Percentiles rank a stretch among this genome's conserved stretches.
These are phyloP conservation scores for Oeneis ivallda DNA, from an alignment of 2,888 invertebrate species.

Conservation along the genomic window DNA sequence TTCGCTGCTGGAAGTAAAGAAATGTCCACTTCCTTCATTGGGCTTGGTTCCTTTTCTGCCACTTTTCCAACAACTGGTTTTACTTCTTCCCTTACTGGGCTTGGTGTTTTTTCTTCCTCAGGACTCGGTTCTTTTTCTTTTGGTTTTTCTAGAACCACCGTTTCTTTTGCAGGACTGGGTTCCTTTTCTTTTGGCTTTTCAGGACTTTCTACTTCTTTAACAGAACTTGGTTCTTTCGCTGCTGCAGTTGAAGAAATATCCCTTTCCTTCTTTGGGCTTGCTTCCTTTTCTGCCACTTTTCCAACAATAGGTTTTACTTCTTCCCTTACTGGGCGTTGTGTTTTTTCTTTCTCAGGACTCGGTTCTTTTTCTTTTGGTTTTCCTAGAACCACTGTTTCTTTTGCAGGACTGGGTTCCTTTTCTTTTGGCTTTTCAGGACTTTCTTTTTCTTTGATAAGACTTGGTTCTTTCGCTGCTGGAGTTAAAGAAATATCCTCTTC, in stretches of 20 bases:
- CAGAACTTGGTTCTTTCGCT: too few species aligned
- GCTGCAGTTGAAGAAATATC: too few species aligned
- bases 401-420: slow-evolving; percentile 15
- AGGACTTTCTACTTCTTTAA: too few species aligned
- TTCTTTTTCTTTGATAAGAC: too few species aligned
- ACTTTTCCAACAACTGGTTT: neutral
- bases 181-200: slow-evolving; percentile 25
- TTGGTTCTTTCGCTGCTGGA: slow-evolving; percentile 6
- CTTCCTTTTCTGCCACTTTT: too few species aligned
- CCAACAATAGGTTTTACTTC: neutral
- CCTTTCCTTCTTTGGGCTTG: too few species aligned
- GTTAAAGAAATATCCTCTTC: neutral
- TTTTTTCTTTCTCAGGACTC: slow-evolving; percentile 14
- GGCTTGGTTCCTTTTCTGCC: slow-evolving; percentile 28
- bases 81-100: neutral
- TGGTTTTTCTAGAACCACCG: slow-evolving; percentile 6
- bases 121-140: slow-evolving; percentile 34
- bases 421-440: too few species aligned
- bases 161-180: slow-evolving; percentile 21
- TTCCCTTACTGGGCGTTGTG: slow-evolving; percentile 19
- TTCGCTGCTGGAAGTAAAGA: neutral
- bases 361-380: slow-evolving; percentile 23
- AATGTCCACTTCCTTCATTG: slow-evolving; percentile 4
- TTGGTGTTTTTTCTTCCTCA: slow-evolving; percentile 25
- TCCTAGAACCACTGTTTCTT: neutral